Evolutionary conservation across 2,888 invertebrate genomes (phyloP), one percentile per base, ranked within the genome.

Genomic region (Tillus elongatus): DNA sequence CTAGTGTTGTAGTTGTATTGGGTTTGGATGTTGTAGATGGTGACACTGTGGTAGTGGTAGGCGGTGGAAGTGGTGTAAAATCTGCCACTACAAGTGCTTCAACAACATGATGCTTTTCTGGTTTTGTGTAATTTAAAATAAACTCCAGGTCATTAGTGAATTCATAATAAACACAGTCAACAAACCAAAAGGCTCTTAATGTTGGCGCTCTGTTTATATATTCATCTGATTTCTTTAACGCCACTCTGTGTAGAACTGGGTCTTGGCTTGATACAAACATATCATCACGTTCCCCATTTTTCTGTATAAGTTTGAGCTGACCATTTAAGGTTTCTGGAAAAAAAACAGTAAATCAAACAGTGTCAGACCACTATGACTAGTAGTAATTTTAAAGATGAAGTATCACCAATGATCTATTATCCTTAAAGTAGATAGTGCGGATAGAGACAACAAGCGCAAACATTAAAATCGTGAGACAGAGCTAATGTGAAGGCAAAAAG

Each of bases 111-210:
- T 68, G 65, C 38, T 66, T 59, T 58, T 78, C 75, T 3, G 74
- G 66, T 50, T 72, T 69, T 0, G 71, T 68, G 56, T 83, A 88
- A 41, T 77, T 79, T 50, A 75, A 75, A 34, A 67, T 63, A 43
- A 82, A 75, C 6, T 69, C 64, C 29, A 76, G 73, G 52, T 78
- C 74, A 35, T 69, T 66, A 0, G 79, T 75, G 43, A 74, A 66
- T 24, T 81, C 84, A 35, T 78, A 69, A 52, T 78, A 79, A 35
- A 70, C 64, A 54, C 88, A 88, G 60, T 88, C 82, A 41, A 84
- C 71, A 54, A 85, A 87, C 88, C 88, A 88, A 59, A 76, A 82
- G 0, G 82, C 79, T 14, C 72, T 60, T 9, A 82, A 65, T 4
- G 60, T 65, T 3, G 74, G 73, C 2, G 76, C 72, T 37, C 69